Evolutionary conservation across 2,888 invertebrate species (phyloP), one percentile per base, ranked within the genome.

Genomic region (Melitaea athalia): DNA sequence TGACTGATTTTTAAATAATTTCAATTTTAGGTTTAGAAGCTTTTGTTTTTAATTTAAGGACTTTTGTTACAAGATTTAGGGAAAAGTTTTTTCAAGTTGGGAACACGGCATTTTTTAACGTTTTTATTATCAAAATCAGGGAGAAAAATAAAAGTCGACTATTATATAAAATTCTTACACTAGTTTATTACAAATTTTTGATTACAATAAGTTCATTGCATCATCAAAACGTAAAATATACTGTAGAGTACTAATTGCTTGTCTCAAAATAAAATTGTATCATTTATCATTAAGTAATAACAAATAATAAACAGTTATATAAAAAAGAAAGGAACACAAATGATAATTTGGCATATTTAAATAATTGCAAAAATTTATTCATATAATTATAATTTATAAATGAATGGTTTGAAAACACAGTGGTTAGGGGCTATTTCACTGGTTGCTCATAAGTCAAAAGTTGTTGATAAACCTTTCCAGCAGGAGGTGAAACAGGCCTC

Each of bases 141-240:
- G 49, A 6, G 43, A 12, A 53, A 59, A 68, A 59, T 42, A 68
- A 8, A 60, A 59, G 33, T 33, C 62, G 24, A 47, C 14, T 38
- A 12, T 59, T 43, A 57, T 55, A 61, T 63, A 50, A 69, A 67
- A 60, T 63, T 63, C 49, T 63, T 69, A 66, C 24, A 53, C 47
- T 65, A 68, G 4, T 71, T 71, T 63, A 68, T 68, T 68, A 64
- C 81, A 68, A 71, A 68, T 64, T 68, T 59, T 61, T 49, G 60
- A 71, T 66, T 68, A 71, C 65, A 68, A 68, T 62, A 82, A 83
- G 81, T 82, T 82, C 80, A 85, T 86, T 84, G 85, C 84, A 81
- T 85, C 85, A 82, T 82, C 85, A 85, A 83, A 84, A 84, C 61
- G 49, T 64, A 68, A 60, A 63, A 68, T 42, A 68, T 55, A 59